Evolutionary conservation across 2,797 vertebrate genomes (phyloP).

Genomic region (Crax fasciolata): DNA sequence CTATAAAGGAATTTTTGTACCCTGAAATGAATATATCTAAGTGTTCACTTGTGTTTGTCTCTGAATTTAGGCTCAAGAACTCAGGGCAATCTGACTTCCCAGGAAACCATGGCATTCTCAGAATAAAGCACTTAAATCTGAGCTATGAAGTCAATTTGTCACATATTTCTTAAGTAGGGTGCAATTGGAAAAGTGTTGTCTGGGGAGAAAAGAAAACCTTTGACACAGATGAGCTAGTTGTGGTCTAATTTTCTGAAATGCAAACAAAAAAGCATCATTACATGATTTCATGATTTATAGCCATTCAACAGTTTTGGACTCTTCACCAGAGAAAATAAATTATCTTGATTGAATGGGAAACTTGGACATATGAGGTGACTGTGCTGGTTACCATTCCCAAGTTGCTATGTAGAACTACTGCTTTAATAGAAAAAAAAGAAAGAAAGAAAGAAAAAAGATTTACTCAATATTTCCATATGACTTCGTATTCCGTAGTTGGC

Average conservation of each 20-base stretch:
- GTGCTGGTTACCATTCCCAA: not conserved
- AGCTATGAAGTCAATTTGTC: not conserved
- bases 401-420: not conserved
- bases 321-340: not conserved
- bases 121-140: not conserved
- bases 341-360: not conserved
- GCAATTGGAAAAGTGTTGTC: not conserved
- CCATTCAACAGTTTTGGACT: not conserved
- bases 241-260: not conserved
- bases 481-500: not conserved
- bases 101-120: not conserved
- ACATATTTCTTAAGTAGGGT: not conserved
- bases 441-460: not conserved
- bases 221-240: not conserved
- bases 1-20: not conserved
- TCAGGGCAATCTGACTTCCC: not conserved
- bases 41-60: not conserved
- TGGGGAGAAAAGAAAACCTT: not conserved
- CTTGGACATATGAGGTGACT: not conserved
- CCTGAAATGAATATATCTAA: not conserved
- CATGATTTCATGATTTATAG: not conserved
- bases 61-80: not conserved
- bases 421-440: not conserved
- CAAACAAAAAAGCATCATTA: not conserved
- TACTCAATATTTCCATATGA: constrained; percentile 24